Base-by-base conservation (phyloP, 2,797 vertebrate species). In the Tapirus indicus region DNA sequence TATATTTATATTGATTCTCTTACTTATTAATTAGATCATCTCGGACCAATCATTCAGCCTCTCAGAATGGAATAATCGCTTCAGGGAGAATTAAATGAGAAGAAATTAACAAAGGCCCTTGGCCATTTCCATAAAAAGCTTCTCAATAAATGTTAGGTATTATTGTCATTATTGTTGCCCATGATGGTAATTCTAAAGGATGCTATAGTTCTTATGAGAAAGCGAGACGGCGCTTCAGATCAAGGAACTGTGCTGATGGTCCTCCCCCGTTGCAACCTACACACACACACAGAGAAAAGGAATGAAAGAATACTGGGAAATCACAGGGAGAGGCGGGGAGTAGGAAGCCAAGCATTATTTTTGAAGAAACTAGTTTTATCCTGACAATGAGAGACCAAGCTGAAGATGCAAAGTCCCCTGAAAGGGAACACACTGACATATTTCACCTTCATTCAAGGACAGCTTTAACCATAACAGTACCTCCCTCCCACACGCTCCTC, bases 111-210 rank as follows among this genome's bases (percentile, higher is more conserved):
- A 10, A 10, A 58, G 4, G 41, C 41, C 27, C 58, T 64, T 23
- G 41, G 58, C 80, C 18, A 2, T 23, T 64, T 6, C 58, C 7
- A 4, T 32, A 17, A 44, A 14, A 7, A 64, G 11, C 18, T 20
- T 32, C 27, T 32, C 38, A 18, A 0, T 44, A 25, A 62, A 29
- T 7, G 6, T 13, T 14, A 21, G 38, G 38, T 3, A 21, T 21
- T 62, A 4, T 21, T 35, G 11, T 41, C 38, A 0, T 44, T 2
- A n/a, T 2, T 16, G 1, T 5, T 32, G 38, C 12, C 13, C 41
- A 23, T 7, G 10, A 32, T 2, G 14, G 2, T 5, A 7, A 20
- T 23, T 20, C 7, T n/a, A 23, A 21, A 27, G 41, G 44, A 14
- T 2, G 38, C 41, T 23, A 0, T 32, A 10, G 23, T 14, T n/a